These are phyloP conservation scores for Samia ricini DNA, from an alignment of 1,140 invertebrate species.

Conservation along the genomic window DNA sequence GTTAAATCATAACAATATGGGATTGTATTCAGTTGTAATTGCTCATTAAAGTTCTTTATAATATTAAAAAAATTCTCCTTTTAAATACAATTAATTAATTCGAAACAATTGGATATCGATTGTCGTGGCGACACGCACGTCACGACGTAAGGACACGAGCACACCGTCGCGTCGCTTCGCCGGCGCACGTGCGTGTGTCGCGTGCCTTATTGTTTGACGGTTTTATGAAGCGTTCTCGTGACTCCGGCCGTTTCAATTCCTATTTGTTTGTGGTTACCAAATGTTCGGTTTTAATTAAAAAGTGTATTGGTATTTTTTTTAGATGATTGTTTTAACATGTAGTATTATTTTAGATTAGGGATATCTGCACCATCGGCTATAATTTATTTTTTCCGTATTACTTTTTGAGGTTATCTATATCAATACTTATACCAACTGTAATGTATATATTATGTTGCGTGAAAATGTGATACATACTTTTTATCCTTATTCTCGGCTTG, in stretches of 20 bases:
- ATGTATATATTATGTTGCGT: too few species aligned
- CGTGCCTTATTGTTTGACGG: conserved; percentile 39
- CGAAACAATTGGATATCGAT: neutral
- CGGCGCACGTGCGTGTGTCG: conserved; percentile 46
- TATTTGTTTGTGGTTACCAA: conserved; percentile 9
- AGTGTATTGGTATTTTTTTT: conserved; percentile 15
- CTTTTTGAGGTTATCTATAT: too few species aligned
- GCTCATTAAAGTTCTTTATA: too few species aligned
- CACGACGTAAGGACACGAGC: conserved; percentile 50
- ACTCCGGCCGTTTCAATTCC: neutral
- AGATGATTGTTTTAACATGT: neutral
- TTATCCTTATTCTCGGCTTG: too few species aligned
- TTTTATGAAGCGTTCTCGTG: neutral
- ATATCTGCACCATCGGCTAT: too few species aligned
- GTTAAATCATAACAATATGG: too few species aligned
- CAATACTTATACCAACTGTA: too few species aligned
- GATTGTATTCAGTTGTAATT: too few species aligned
- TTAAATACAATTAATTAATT: neutral
- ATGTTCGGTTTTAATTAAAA: conserved; percentile 18
- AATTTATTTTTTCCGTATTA: too few species aligned
- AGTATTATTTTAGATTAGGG: neutral
- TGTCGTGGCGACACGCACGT: conserved; percentile 14
- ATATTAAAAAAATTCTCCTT: conserved; percentile 2
- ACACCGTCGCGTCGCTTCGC: conserved; percentile 36
- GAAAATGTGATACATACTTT: too few species aligned